Percentiles rank a stretch among this genome's conserved stretches.
Conservation (phyloP, 2,113 vertebrate species). For the Ceyx melanurus region DNA sequence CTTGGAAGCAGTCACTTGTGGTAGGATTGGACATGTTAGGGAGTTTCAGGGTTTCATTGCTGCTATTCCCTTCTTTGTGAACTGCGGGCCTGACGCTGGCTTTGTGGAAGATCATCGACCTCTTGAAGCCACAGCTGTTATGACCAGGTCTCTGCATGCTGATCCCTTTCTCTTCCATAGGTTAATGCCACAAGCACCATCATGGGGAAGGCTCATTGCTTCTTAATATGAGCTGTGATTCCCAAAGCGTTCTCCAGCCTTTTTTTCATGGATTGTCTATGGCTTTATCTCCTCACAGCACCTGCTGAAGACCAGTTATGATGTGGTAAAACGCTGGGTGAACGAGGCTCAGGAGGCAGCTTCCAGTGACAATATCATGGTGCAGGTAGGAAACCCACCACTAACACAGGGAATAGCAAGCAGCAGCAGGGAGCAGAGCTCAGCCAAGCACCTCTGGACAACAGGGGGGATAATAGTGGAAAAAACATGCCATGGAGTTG, state of each 20-base stretch:
- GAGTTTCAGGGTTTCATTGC: not conserved
- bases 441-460: not conserved
- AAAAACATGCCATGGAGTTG: not conserved
- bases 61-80: not conserved
- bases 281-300: slow-evolving; percentile 66
- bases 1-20: not conserved
- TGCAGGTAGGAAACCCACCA: slow-evolving; percentile 71
- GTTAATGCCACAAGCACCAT: not conserved
- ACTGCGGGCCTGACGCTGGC: not conserved
- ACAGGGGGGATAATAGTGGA: not conserved
- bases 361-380: slow-evolving; percentile 85
- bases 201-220: not conserved
- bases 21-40: not conserved
- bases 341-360: slow-evolving; percentile 85
- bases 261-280: not conserved
- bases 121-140: not conserved
- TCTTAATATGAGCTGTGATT: not conserved
- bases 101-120: not conserved
- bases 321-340: slow-evolving; percentile 85
- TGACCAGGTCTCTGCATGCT: not conserved
- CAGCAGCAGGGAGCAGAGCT: not conserved
- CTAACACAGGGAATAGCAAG: not conserved
- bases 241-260: not conserved
- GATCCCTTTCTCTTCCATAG: not conserved
- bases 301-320: slow-evolving; percentile 81